Percentiles rank a stretch among this genome's conserved stretches.
Evolutionary conservation across 2,797 vertebrate species (phyloP).

Genomic region (Perodicticus potto): DNA sequence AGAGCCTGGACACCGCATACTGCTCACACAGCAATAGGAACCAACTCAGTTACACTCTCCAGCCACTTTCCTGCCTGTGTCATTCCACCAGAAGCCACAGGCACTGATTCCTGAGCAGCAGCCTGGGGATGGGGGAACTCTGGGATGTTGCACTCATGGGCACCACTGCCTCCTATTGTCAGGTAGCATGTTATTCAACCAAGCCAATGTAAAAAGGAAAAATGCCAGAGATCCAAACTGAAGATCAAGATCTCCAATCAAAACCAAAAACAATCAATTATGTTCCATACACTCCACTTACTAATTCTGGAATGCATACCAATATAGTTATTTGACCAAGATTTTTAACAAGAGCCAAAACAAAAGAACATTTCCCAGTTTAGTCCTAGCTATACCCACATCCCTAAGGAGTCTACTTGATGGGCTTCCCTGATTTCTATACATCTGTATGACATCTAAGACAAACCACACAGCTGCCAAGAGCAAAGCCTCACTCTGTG

Average conservation of each 20-base stretch:
- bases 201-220: not conserved
- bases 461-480: not conserved
- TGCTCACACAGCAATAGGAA: not conserved
- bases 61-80: not conserved
- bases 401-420: not conserved
- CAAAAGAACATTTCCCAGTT: not conserved
- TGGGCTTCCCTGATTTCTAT: not conserved
- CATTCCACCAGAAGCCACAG: not conserved
- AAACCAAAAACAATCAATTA: not conserved
- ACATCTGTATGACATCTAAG: not conserved
- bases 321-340: not conserved
- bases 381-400: not conserved
- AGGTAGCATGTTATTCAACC: not conserved
- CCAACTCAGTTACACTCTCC: not conserved
- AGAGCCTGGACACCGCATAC: not conserved
- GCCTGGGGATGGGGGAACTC: not conserved
- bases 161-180: not conserved
- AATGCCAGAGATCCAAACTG: not conserved
- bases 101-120: not conserved
- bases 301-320: not conserved
- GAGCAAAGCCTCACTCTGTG: not conserved
- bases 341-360: slow-evolving; percentile 27
- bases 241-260: not conserved
- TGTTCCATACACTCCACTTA: not conserved
- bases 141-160: rapidly evolving